Evolutionary conservation across 2,113 vertebrate species (phyloP), one percentile per base, ranked within the genome.

Genomic region (Cygnus atratus): DNA sequence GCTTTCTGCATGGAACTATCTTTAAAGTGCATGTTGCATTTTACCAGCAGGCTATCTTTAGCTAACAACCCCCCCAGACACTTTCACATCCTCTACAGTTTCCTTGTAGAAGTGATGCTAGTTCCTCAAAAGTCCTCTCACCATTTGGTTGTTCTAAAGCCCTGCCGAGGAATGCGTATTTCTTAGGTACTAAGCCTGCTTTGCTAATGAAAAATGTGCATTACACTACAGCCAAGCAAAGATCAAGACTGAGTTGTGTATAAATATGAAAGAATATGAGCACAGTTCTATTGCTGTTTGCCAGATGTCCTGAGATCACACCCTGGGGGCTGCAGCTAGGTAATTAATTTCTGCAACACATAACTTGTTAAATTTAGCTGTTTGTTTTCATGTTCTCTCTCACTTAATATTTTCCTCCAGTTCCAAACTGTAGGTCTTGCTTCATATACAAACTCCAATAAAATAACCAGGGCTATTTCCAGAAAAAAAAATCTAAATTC

Each of bases 271-370:
- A 80, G 57, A 43, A 81, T 77, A 20, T 2, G 3, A 90, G n/a
- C n/a, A 25, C 37, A n/a, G 72, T 8, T 86, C 50, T 84, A 1
- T 58, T 94, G 65, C 85, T 92, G 39, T 41, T 74, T 44, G 35
- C 90, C 90, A 94, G 83, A 84, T 92, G 88, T 95, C 57, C 94
- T 78, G 65, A 92, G 88, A 92, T 96, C 79, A 67, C 65, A 72
- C 72, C 72, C 86, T 2, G 8, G 76, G 78, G 93, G 57, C 46
- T 77, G 75, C 65, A 86, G 82, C 29, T 57, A 61, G 44, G 52
- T 92, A 84, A 96, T 93, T 90, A 84, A 90, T 94, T 93, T 81
- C 76, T 96, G 72, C 83, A 88, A 57, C 76, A 81, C 31, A 7
- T 43, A 78, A 78, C 68, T 54, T 84, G 57, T 88, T 95, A 81